Evolutionary conservation across 2,888 invertebrate species (phyloP), one percentile per base, ranked within the genome.

Genomic region (Orthosia gothica): DNA sequence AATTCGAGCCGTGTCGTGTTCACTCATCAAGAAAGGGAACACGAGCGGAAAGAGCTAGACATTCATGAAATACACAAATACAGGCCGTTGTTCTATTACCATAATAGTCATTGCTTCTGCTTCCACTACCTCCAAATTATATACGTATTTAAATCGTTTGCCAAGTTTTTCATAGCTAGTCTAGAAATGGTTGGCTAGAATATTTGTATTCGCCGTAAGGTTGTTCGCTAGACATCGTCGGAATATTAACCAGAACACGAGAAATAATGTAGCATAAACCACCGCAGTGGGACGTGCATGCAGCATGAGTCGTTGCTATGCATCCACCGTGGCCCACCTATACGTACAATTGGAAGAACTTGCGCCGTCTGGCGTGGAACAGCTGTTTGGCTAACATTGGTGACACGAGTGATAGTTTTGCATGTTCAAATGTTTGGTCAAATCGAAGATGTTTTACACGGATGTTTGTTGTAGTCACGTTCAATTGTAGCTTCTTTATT

Each of bases 211-310:
- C 95, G 91, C 91, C 70, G 84, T 89, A 89, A 91, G 90, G 89
- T 88, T 88, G 91, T 90, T 90, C 87, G 84, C 87, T 88, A 77
- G 91, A 92, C 94, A 92, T 91, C 88, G 89, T 68, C 84, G 89
- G 95, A 95, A 95, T 95, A 94, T 93, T 93, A 95, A 95, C 93
- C 88, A 90, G 86, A 79, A 86, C 90, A 91, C 87, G 90, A 93
- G 94, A 93, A 94, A 93, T 95, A 95, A 94, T 93, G 94, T 93
- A 92, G 94, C 93, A 93, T 93, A 93, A 94, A 94, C 93, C 91
- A 93, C 92, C 91, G 93, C 93, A 92, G 90, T 84, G 91, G 92
- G 91, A 94, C 94, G 94, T 94, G 95, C 92, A 93, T 91, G 91
- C 90, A 87, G 86, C 89, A 90, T 92, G 89, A 88, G 83, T 88